Conservation (phyloP, 2,797 vertebrate species). For the Amblyopsis hoosieri region DNA sequence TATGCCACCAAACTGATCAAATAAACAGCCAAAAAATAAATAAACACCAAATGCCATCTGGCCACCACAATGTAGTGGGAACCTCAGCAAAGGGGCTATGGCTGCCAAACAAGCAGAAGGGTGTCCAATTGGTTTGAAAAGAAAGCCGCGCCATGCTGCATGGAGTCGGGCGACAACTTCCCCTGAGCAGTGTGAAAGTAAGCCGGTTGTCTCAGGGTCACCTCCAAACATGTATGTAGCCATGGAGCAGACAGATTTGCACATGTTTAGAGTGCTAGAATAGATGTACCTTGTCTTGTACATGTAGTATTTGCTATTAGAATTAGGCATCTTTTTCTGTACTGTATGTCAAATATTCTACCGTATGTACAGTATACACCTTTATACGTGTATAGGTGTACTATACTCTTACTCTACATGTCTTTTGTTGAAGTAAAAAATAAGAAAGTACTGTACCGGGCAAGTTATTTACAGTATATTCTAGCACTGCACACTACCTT, state of each 20-base stretch:
- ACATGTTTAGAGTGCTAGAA: background rate
- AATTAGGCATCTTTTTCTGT: too few species aligned
- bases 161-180: conserved; percentile 30
- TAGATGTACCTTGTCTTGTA: too few species aligned
- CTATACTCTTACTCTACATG: background rate
- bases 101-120: conserved; percentile 32
- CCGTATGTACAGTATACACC: too few species aligned
- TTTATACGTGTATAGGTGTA: too few species aligned
- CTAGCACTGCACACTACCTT: conserved; percentile 37
- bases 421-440: conserved; percentile 1
- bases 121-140: conserved; percentile 35
- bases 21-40: too few species aligned
- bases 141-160: conserved; percentile 31
- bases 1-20: too few species aligned
- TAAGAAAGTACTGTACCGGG: conserved; percentile 20
- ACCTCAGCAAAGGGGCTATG: conserved; percentile 49
- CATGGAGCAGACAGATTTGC: background rate
- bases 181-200: conserved; percentile 30
- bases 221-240: conserved; percentile 4
- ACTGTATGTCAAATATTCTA: too few species aligned
- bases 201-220: conserved; percentile 22
- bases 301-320: too few species aligned
- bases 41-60: conserved; percentile 63
- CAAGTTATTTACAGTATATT: conserved; percentile 28
- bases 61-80: conserved; percentile 53